A percentile compares a stretch with the other conserved stretches of the same genome.
Conservation (phyloP, 2,113 vertebrate genomes). For the Siphamia tubifer region DNA sequence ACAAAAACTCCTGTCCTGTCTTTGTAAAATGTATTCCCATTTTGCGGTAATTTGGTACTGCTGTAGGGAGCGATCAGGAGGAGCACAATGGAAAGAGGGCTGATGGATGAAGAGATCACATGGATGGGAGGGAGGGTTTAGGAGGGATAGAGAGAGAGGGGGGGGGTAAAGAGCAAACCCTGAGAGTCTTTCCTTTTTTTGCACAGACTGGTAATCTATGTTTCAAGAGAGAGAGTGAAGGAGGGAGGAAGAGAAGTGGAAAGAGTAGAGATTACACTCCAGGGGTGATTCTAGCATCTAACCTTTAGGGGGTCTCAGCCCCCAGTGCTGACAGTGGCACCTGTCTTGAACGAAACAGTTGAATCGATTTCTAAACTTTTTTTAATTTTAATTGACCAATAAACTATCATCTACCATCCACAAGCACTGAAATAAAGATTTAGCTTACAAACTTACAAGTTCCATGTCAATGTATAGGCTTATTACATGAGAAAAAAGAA, state of each 20-base stretch:
- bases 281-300: too few species aligned
- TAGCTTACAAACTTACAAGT: too few species aligned
- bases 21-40: background rate
- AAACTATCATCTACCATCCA: too few species aligned
- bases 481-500: too few species aligned
- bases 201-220: slow-evolving; percentile 35
- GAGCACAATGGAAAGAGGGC: background rate
- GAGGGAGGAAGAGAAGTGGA: background rate
- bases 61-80: background rate
- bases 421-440: too few species aligned
- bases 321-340: too few species aligned
- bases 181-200: slow-evolving; percentile 8
- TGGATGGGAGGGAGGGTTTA: background rate
- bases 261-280: slow-evolving; percentile 14
- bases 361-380: too few species aligned
- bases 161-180: slow-evolving; percentile 26
- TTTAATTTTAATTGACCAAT: too few species aligned
- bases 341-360: too few species aligned
- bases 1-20: background rate
- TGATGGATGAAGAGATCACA: slow-evolving; percentile 19
- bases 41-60: background rate
- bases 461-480: too few species aligned
- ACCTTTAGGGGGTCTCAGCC: too few species aligned
- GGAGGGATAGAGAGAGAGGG: background rate
- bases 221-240: slow-evolving; percentile 7